Percentiles rank a stretch among this genome's conserved stretches.
Evolutionary conservation across 2,888 invertebrate species (phyloP).

Genomic region (Drosophila colorata): DNA sequence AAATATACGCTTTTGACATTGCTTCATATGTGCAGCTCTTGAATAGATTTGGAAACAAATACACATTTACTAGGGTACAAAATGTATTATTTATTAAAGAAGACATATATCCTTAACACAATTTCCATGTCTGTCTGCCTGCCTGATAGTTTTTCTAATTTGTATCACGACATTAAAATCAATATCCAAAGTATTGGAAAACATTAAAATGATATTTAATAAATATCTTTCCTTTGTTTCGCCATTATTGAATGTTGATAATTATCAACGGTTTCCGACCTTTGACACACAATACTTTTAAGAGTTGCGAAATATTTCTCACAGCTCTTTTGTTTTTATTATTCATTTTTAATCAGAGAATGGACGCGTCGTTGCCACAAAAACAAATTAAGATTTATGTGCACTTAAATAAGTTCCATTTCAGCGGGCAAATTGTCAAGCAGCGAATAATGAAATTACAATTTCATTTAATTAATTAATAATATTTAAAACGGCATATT

Average conservation of each 20-base stretch:
- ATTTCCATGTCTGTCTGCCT: no score
- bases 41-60: not conserved
- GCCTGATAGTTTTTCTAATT: no score
- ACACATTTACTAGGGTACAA: no score
- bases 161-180: no score
- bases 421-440: conserved; percentile 55
- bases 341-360: conserved; percentile 31
- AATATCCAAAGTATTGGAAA: no score
- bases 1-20: conserved; percentile 37
- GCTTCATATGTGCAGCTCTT: conserved; percentile 5
- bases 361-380: conserved; percentile 33
- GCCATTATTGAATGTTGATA: no score
- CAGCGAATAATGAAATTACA: conserved; percentile 63
- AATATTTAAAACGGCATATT: conserved; percentile 53
- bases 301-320: not conserved
- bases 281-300: not conserved
- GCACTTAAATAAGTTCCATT: conserved; percentile 64
- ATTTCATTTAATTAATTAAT: conserved; percentile 51
- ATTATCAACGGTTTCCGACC: no score
- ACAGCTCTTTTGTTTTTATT: conserved; percentile 13
- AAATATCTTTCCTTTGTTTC: no score
- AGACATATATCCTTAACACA: no score
- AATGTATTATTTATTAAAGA: not conserved
- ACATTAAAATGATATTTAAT: no score
- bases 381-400: conserved; percentile 61